Base-by-base conservation (phyloP, 2,113 vertebrate species). In the Coracopsis vasa region DNA sequence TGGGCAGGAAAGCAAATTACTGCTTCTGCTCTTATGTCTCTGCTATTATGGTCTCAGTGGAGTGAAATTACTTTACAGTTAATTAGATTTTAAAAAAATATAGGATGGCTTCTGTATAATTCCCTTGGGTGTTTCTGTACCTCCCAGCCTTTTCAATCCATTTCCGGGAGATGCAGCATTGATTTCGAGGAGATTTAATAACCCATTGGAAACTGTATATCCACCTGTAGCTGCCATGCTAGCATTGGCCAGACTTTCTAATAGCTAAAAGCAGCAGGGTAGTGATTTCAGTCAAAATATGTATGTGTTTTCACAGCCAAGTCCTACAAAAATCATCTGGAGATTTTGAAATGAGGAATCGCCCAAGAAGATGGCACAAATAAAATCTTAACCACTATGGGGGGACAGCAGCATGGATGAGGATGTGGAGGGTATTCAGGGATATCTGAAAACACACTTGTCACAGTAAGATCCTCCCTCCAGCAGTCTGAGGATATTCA, bases 111-210 rank as follows among this genome's bases (percentile, higher is more conserved):
- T 94, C 60, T 92, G 41, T 80, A 7, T 79, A 72, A 90, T 83
- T 92, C 73, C 51, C 48, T 41, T 67, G 47, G 58, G 80, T 85
- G 56, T 81, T 94, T 92, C 71, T 89, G 72, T 61, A 61, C 91
- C 77, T 72, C 65, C 41, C 66, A 75, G 83, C 83, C 78, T 95
- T 94, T 91, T 2, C 54, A 92, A 91, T 84, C 37, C 61, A 72
- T 91, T 96, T 93, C 77, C 4, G 10, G 88, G 65, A 92, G 88
- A 93, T 89, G 72, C 84, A 23, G 42, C 86, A 95, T 95, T 93
- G 86, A 96, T 95, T 89, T 75, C 44, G 37, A 80, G 67, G 65
- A 93, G 86, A 95, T 95, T 89, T 96, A 94, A 90, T 95, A 95
- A 92, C 19, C 47, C 80, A 33, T 11, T 88, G 80, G 88, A 94